These are phyloP conservation scores for Drosophila bocki DNA, from an alignment of 1,140 invertebrate species.

Conservation along the genomic window DNA sequence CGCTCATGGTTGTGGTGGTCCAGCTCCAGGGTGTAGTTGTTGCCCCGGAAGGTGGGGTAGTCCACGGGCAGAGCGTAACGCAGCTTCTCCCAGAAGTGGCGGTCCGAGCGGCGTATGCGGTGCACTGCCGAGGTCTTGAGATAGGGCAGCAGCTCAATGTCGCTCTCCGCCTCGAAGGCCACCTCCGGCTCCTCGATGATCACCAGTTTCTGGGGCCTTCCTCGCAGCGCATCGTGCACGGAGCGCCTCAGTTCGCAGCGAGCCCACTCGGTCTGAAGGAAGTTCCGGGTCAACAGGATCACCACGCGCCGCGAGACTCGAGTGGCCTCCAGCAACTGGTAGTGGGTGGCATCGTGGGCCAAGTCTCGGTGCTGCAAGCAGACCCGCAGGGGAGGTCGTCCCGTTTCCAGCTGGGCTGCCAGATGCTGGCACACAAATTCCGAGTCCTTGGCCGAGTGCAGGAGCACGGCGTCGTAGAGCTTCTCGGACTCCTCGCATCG, in stretches of 20 bases:
- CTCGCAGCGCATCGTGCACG: conserved; percentile 92
- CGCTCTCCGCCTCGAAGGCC: conserved; percentile 90
- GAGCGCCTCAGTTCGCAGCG: conserved; percentile 92
- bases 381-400: conserved; percentile 89
- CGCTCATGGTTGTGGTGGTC: conserved; percentile 86
- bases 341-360: conserved; percentile 87
- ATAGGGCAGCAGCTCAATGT: conserved; percentile 94
- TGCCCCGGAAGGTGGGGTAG: conserved; percentile 86
- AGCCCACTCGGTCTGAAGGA: conserved; percentile 94
- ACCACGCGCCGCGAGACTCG: conserved; percentile 93
- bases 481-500: conserved; percentile 92
- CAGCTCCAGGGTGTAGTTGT: conserved; percentile 87
- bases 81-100: conserved; percentile 95
- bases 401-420: conserved; percentile 93
- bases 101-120: conserved; percentile 93
- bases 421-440: conserved; percentile 94
- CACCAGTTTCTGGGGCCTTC: conserved; percentile 92
- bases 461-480: conserved; percentile 96
- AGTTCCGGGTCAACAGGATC: conserved; percentile 92
- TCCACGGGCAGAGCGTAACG: conserved; percentile 93
- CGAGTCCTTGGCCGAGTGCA: conserved; percentile 96
- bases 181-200: conserved; percentile 93
- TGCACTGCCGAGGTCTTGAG: conserved; percentile 94
- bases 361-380: conserved; percentile 95
- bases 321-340: conserved; percentile 92